Evolutionary conservation across 2,797 vertebrate genomes (phyloP).

Genomic region (Rallus crepitans): DNA sequence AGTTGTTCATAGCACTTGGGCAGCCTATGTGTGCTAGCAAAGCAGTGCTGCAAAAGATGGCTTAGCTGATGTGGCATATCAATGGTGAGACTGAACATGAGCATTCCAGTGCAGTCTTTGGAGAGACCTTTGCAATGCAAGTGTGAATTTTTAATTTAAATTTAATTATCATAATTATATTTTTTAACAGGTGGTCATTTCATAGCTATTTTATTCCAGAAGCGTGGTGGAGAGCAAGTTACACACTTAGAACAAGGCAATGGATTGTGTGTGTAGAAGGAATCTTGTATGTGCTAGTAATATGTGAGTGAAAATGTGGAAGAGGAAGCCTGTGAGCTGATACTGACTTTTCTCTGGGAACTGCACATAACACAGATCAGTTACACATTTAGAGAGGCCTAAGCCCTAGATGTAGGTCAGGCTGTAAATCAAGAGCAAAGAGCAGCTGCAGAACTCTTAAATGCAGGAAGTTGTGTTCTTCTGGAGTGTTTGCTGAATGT

Average conservation of each 20-base stretch:
- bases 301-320: background rate
- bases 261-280: background rate
- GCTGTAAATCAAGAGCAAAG: background rate
- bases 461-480: background rate
- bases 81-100: background rate
- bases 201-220: background rate
- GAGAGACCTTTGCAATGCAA: background rate
- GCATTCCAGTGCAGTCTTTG: background rate
- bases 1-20: background rate
- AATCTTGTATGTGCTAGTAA: background rate
- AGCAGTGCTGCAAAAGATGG: background rate
- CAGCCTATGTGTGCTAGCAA: background rate
- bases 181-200: background rate
- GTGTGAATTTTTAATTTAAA: background rate
- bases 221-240: background rate
- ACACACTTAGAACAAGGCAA: background rate
- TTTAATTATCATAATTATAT: background rate
- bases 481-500: background rate
- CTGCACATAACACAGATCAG: background rate
- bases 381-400: background rate
- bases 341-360: background rate
- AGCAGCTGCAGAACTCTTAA: constrained; percentile 26
- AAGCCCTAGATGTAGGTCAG: background rate
- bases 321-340: background rate
- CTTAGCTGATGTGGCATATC: background rate